Conservation (phyloP, 2,888 invertebrate species). For the Syrista parreyssii region DNA sequence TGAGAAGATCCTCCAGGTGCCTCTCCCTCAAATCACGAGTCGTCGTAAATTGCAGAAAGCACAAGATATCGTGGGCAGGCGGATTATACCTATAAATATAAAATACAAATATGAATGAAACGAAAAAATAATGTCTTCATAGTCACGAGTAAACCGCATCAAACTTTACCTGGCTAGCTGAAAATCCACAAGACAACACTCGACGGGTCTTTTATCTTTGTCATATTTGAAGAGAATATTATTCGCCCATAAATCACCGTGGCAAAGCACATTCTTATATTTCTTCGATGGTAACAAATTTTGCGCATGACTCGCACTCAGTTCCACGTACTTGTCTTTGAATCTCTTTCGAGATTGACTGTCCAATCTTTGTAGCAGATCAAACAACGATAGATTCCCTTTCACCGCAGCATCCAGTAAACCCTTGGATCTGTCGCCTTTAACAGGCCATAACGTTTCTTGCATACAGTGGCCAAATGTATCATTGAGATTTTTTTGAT, state of each 20-base stretch:
- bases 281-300: slow-evolving; percentile 47
- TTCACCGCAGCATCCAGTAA: slow-evolving; percentile 50
- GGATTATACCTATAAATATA: slow-evolving; percentile 46
- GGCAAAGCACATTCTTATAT: slow-evolving; percentile 57
- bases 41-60: slow-evolving; percentile 59
- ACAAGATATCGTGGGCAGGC: slow-evolving; percentile 58
- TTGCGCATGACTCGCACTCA: slow-evolving; percentile 33
- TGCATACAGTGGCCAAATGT: slow-evolving; percentile 46
- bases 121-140: background rate
- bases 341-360: slow-evolving; percentile 33
- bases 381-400: slow-evolving; percentile 47
- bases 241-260: slow-evolving; percentile 64
- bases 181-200: slow-evolving; percentile 60
- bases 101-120: slow-evolving; percentile 12
- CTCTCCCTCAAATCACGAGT: slow-evolving; percentile 42
- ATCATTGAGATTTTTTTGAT: slow-evolving; percentile 44
- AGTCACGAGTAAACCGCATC: background rate
- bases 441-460: slow-evolving; percentile 48
- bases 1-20: slow-evolving; percentile 44
- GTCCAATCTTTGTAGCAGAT: slow-evolving; percentile 36
- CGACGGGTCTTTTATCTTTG: slow-evolving; percentile 41
- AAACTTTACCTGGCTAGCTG: slow-evolving; percentile 72
- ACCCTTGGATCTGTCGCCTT: slow-evolving; percentile 23
- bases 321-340: slow-evolving; percentile 33
- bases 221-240: slow-evolving; percentile 61